A percentile compares a stretch with the other conserved stretches of the same genome.
phyloP scores from a whole-genome alignment of 2,888 invertebrate genomes.

The Monochamus alternatus region DNA sequence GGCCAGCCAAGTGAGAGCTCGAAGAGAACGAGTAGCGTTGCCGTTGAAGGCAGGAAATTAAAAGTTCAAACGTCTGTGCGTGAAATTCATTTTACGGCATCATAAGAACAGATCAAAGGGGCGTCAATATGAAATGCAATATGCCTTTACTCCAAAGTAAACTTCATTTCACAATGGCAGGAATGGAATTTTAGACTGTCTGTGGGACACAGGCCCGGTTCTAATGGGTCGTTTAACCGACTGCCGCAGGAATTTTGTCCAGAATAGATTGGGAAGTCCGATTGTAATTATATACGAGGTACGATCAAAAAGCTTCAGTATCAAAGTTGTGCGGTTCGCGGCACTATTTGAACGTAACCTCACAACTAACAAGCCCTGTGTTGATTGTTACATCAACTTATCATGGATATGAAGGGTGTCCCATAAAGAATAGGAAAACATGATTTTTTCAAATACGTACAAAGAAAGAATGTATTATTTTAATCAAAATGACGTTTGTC shows the following conservation, averaged over 20 bases:
- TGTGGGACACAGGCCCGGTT: not conserved
- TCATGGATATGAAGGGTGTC: no score
- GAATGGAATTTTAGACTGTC: constrained; percentile 6
- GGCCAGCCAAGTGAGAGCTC: constrained; percentile 44
- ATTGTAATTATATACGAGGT: no score
- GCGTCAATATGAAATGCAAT: constrained; percentile 46
- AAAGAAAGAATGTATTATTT: no score
- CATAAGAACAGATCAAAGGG: constrained; percentile 57
- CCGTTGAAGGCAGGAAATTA: constrained; percentile 65
- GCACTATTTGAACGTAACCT: no score
- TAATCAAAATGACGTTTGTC: no score
- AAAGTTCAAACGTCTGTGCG: constrained; percentile 64
- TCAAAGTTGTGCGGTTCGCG: no score
- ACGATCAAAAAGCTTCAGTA: no score
- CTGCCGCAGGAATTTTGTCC: not conserved
- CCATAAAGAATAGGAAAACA: no score
- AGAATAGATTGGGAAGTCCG: no score
- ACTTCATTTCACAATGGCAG: constrained; percentile 43
- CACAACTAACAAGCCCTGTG: no score
- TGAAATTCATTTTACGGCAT: constrained; percentile 58
- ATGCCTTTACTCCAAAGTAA: constrained; percentile 32
- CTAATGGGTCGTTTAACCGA: constrained; percentile 20
- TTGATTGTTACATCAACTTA: no score
- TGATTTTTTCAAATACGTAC: no score
- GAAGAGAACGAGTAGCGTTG: constrained; percentile 43